Evolutionary conservation across 2,113 vertebrate genomes (phyloP).

Genomic region (Gulo gulo): DNA sequence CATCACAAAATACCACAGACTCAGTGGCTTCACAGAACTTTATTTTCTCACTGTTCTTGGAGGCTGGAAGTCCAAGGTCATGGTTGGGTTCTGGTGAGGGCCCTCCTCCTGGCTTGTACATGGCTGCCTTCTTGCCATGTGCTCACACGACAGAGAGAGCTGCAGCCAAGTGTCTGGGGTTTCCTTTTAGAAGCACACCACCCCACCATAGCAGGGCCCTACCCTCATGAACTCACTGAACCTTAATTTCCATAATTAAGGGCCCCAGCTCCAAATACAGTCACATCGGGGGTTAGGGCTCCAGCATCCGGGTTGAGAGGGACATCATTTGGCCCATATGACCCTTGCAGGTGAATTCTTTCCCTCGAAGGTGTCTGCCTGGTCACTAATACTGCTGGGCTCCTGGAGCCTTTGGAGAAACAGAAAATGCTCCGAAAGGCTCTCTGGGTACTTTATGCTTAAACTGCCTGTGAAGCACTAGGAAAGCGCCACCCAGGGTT

Average conservation of each 20-base stretch:
- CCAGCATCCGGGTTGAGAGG: background rate
- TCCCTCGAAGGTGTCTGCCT: background rate
- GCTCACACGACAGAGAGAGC: background rate
- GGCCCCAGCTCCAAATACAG: background rate
- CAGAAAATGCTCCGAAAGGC: background rate
- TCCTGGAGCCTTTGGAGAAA: background rate
- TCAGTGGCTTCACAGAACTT: background rate
- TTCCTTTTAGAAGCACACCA: background rate
- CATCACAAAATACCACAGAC: background rate
- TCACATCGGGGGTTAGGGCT: background rate
- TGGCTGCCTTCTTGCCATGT: background rate
- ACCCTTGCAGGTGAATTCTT: background rate
- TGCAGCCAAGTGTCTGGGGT: background rate
- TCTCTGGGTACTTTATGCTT: background rate
- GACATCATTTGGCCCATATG: background rate
- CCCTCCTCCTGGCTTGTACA: background rate
- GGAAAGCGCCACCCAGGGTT: no score
- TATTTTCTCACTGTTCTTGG: background rate
- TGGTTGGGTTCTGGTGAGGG: background rate
- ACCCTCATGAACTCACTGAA: background rate
- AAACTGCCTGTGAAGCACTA: background rate
- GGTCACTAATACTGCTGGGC: background rate
- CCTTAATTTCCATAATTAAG: background rate
- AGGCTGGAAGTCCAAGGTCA: background rate
- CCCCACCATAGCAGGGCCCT: background rate